Base-by-base conservation (phyloP, 2,888 invertebrate genomes). In the Allygus modestus region DNA sequence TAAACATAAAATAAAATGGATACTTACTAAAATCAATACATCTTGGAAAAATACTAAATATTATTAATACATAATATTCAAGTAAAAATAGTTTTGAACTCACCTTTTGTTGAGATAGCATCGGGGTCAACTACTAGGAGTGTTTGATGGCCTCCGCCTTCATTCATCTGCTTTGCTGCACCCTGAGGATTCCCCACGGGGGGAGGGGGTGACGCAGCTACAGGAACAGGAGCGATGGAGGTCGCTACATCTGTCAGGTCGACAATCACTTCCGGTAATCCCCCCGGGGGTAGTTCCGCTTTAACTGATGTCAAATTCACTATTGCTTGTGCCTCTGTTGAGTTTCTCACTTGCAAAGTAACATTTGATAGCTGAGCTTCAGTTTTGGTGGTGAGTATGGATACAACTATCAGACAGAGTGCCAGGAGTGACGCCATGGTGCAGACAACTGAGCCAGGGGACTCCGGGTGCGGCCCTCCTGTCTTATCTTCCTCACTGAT, bases 401-500 rank as follows among this genome's bases (percentile, higher is more conserved):
- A 9, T 54, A 17, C 31, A 17, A 28, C 28, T 31, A 17, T 17
- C 65, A 31, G 28, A 15, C 28, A 1, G 15, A 31, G 26, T 11
- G 31, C 1, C 12, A 28, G 28, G 31, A 65, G 31, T 20, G 37
- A 37, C 15, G 73, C 73, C 73, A 73, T 73, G 28, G 17, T 23
- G 43, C 1, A 37, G 37, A 15, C 37, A 5, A 73, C 73, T 73
- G 41, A 43, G 41, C 73, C 15, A n/a, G n/a, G n/a, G 33, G 69
- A 9, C 20, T 37, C n/a, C 43, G 41, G 41, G 51, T 41, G 28
- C 17, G 37, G 31, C 17, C n/a, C n/a, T 17, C 77, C 51, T 77
- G 43, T n/a, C 43, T 77, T 46, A 65, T 65, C 65, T 65, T 17
- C 26, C 77, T 23, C 31, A 73, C 46, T 77, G 77, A 77, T 77